Evolutionary conservation across 2,888 invertebrate genomes (phyloP).

Genomic region (Ormyrus pomaceus): DNA sequence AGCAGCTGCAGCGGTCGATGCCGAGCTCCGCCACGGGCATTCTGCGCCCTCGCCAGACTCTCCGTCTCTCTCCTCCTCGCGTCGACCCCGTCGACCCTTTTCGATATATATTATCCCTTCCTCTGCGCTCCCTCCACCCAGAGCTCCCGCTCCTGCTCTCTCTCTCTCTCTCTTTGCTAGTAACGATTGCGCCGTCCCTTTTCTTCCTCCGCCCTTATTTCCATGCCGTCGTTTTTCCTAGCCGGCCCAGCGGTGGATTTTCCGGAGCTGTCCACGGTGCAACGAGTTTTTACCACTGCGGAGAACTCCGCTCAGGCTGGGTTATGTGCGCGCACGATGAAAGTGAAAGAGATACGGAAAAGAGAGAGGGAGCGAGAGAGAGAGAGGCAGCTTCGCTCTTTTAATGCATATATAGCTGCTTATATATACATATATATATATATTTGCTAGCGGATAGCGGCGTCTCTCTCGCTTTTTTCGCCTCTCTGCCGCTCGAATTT

Average conservation of each 20-base stretch:
- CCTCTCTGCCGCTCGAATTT: conserved; percentile 25
- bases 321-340: not conserved
- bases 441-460: not conserved
- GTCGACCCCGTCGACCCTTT: conserved; percentile 30
- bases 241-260: too few species aligned
- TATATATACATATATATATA: not conserved
- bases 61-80: too few species aligned
- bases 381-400: not conserved
- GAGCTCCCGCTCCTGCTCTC: not conserved
- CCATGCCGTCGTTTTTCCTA: too few species aligned
- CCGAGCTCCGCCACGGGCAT: conserved; percentile 23
- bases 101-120: conserved; percentile 28
- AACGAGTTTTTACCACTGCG: too few species aligned
- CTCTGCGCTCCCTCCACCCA: not conserved
- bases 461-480: conserved; percentile 31
- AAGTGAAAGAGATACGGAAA: not conserved
- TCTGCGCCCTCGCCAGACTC: conserved; percentile 26
- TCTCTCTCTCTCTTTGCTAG: not conserved
- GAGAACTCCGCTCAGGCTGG: too few species aligned
- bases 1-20: conserved; percentile 25
- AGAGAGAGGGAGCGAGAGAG: not conserved
- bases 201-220: not conserved
- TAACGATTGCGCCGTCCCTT: conserved; percentile 4
- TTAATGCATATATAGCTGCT: too few species aligned
- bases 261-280: too few species aligned